Evolutionary conservation across 2,888 invertebrate genomes (phyloP).

Genomic region (Terebella lapidaria): DNA sequence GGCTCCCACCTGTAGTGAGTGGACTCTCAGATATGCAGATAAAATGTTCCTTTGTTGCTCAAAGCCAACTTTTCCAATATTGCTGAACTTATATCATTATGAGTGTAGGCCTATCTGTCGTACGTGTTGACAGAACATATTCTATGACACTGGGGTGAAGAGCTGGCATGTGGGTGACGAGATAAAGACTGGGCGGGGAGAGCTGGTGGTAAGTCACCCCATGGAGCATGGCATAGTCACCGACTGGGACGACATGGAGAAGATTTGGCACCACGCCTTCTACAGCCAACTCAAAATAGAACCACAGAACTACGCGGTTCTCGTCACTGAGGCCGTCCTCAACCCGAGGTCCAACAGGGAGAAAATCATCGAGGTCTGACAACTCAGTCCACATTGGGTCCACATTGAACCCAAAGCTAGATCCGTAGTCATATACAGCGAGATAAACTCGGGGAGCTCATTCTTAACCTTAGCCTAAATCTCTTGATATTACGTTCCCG

Average conservation of each 20-base stretch:
- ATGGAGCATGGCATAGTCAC: conserved; percentile 37
- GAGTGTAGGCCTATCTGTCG: no score
- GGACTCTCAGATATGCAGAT: no score
- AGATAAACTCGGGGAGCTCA: no score
- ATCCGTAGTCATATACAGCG: not conserved
- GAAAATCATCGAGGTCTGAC: conserved; percentile 68
- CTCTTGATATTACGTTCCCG: conserved; percentile 23
- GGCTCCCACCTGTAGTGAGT: no score
- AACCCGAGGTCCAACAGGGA: conserved; percentile 85
- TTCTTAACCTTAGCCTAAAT: not conserved
- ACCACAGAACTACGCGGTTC: conserved; percentile 85
- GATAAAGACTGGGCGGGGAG: conserved; percentile 34
- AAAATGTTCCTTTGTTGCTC: no score
- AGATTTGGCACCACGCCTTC: conserved; percentile 98
- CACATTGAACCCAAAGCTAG: not conserved
- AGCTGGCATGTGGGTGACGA: conserved; percentile 37
- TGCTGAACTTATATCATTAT: no score
- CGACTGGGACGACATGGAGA: conserved; percentile 58
- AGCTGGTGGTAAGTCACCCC: conserved; percentile 33
- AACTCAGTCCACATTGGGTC: no score
- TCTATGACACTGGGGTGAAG: conserved; percentile 62
- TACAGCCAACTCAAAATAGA: conserved; percentile 89
- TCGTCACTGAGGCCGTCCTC: conserved; percentile 80
- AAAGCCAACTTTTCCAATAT: no score
- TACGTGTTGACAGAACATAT: conserved; percentile 57